Evolutionary conservation across 23 tunicate species (phyloP).

Genomic region (Halocynthia roretzi): DNA sequence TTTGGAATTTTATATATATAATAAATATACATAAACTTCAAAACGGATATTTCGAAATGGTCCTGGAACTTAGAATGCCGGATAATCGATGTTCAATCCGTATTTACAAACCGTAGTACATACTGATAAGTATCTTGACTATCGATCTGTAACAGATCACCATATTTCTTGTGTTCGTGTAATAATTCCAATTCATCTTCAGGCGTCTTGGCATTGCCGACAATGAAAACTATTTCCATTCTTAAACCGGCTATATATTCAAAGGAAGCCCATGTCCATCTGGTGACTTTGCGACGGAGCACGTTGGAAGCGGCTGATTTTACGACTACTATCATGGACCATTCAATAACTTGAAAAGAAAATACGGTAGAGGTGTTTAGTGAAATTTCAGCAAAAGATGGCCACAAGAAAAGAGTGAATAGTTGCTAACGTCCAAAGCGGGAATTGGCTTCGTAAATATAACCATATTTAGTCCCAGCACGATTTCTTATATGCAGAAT

Average conservation of each 20-base stretch:
- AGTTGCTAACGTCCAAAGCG: too few species aligned
- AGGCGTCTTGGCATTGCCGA: constrained; percentile 10
- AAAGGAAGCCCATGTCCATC: constrained; percentile 14
- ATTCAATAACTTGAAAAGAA: not conserved
- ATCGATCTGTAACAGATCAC: constrained; percentile 16
- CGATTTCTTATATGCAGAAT: too few species aligned
- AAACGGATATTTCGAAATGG: too few species aligned
- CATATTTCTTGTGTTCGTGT: constrained; percentile 6
- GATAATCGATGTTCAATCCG: too few species aligned
- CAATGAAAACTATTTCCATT: constrained; percentile 7
- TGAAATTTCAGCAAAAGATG: too few species aligned
- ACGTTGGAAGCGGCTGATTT: constrained; percentile 7
- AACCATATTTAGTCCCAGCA: too few species aligned
- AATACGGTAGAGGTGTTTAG: too few species aligned
- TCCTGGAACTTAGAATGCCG: too few species aligned
- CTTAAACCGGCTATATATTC: constrained; percentile 9
- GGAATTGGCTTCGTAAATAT: too few species aligned
- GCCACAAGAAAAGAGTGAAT: too few species aligned
- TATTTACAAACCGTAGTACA: not conserved
- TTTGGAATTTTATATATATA: too few species aligned
- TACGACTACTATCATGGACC: constrained; percentile 15
- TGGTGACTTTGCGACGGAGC: not conserved
- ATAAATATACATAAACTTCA: too few species aligned
- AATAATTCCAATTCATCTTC: not conserved
- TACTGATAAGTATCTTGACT: constrained; percentile 3